Conservation (phyloP, 2,113 vertebrate genomes). For the Trichechus manatus region DNA sequence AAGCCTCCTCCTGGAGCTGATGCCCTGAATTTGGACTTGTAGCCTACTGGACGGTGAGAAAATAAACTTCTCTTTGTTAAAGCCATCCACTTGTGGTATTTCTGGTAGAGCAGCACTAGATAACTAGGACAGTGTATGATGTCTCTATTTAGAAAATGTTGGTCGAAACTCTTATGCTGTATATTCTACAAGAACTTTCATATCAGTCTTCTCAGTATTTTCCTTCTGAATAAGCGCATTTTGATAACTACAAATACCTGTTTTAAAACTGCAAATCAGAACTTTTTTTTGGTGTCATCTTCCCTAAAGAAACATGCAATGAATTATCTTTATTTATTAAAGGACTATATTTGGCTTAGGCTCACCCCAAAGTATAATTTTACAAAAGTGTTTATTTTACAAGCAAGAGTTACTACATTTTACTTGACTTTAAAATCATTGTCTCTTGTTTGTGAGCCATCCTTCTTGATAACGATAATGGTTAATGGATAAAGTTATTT, state of each 20-base stretch:
- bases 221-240: background rate
- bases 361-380: background rate
- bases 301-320: background rate
- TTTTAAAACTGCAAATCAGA: constrained; percentile 10
- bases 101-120: too few species aligned
- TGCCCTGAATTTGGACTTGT: too few species aligned
- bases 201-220: constrained; percentile 11
- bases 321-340: constrained; percentile 30
- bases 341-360: background rate
- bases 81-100: too few species aligned
- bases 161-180: background rate
- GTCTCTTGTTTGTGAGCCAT: background rate
- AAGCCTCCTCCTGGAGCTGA: too few species aligned
- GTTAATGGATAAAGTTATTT: constrained; percentile 58
- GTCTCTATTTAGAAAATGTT: constrained; percentile 35
- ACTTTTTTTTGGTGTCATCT: background rate
- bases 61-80: too few species aligned
- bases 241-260: constrained; percentile 22
- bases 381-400: constrained; percentile 12
- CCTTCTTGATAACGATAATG: constrained; percentile 23
- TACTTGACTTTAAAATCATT: constrained; percentile 48
- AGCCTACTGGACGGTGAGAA: too few species aligned
- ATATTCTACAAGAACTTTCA: background rate
- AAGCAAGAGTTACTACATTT: constrained; percentile 16
- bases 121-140: background rate